phyloP scores from a whole-genome alignment of 2,113 vertebrate genomes.

The Crocuta crocuta region DNA sequence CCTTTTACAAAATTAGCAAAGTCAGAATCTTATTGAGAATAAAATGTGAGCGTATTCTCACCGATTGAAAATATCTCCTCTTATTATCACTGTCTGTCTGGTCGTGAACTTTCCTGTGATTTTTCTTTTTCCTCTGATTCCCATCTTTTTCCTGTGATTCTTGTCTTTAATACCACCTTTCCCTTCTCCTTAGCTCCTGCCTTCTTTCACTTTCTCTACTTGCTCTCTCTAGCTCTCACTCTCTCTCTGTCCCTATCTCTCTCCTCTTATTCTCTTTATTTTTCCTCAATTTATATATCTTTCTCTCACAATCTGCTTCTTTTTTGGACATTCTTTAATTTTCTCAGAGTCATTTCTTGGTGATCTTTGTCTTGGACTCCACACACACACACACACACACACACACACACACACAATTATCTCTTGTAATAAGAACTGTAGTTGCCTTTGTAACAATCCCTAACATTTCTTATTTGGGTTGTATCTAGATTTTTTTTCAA shows the following conservation, averaged over 20 bases:
- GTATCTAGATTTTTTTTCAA: not conserved
- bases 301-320: not conserved
- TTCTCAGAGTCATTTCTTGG: not conserved
- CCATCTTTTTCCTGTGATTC: not conserved
- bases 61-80: not conserved
- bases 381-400: not conserved
- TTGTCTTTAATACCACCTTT: not conserved
- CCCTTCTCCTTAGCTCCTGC: rapidly evolving
- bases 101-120: not conserved
- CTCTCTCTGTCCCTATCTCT: not conserved
- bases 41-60: not conserved
- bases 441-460: not conserved
- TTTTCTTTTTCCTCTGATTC: not conserved
- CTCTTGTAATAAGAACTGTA: not conserved
- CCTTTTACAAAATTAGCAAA: not conserved
- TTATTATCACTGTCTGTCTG: not conserved
- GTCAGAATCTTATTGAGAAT: not conserved
- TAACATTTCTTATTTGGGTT: not conserved
- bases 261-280: not conserved
- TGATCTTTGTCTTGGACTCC: not conserved
- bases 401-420: not conserved
- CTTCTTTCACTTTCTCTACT: not conserved
- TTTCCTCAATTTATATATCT: not conserved
- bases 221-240: not conserved
- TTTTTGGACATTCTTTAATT: not conserved